Conservation (phyloP, 2,113 vertebrate species). For the Tonatia bakeri region DNA sequence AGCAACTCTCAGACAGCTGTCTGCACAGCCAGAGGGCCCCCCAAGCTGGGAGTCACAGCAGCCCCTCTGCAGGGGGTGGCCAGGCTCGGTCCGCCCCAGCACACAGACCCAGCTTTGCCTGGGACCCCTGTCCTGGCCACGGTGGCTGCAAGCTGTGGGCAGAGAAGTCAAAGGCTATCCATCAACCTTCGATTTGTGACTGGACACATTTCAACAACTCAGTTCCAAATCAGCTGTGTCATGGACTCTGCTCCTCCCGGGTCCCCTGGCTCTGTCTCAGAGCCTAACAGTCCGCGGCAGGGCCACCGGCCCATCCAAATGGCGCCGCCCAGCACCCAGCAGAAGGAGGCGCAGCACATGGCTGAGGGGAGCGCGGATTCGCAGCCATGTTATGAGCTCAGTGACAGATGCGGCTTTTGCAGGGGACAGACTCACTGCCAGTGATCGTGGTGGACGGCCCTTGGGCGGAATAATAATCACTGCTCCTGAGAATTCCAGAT, state of each 20-base stretch:
- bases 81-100: too few species aligned
- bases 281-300: neutral
- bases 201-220: slow-evolving; percentile 10
- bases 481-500: neutral
- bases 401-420: neutral
- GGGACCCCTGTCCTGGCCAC: rapidly evolving
- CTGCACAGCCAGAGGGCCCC: too few species aligned
- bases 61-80: too few species aligned
- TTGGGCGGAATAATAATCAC: neutral
- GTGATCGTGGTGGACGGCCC: neutral
- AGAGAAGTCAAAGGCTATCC: rapidly evolving
- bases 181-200: slow-evolving; percentile 18
- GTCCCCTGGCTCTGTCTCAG: neutral
- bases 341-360: neutral
- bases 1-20: rapidly evolving
- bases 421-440: neutral
- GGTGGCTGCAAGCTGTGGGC: rapidly evolving
- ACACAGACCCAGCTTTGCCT: neutral
- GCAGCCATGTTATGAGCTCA: neutral
- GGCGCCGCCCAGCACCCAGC: neutral
- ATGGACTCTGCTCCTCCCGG: neutral
- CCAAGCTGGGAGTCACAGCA: rapidly evolving
- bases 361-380: neutral
- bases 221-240: slow-evolving; percentile 44
- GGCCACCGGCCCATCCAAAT: neutral